Conservation (phyloP, 2,888 invertebrate species). For the Agrotis clavis region DNA sequence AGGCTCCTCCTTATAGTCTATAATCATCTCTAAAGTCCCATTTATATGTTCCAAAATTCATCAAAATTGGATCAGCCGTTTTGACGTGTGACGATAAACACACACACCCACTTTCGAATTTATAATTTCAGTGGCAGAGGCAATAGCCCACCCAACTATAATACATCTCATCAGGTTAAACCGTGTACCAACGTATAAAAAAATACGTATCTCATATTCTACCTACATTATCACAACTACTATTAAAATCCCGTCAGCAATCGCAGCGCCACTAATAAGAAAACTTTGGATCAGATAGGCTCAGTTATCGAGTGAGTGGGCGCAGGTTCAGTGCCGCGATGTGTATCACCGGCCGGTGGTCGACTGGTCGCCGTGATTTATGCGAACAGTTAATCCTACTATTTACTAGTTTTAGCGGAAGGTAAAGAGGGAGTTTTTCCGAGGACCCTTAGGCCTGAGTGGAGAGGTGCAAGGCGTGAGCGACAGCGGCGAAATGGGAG, state of each 20-base stretch:
- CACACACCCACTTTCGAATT: too few relatives aligned
- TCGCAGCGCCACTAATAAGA: conserved; percentile 60
- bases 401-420: conserved; percentile 90
- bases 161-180: background rate
- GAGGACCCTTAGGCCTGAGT: conserved; percentile 76
- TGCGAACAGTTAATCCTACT: conserved; percentile 88
- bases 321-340: conserved; percentile 70
- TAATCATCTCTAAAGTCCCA: too few relatives aligned
- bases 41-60: too few relatives aligned
- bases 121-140: too few relatives aligned
- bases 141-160: too few relatives aligned
- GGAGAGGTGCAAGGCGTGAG: conserved; percentile 53
- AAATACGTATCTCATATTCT: background rate
- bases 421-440: conserved; percentile 88
- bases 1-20: too few relatives aligned
- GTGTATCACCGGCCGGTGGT: conserved; percentile 64
- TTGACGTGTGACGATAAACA: too few relatives aligned
- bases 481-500: conserved; percentile 7
- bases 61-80: too few relatives aligned
- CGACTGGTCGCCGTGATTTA: conserved; percentile 80
- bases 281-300: conserved; percentile 67
- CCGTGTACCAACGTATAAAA: background rate
- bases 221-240: background rate
- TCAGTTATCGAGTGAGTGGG: conserved; percentile 31
- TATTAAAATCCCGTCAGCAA: conserved; percentile 35